These are phyloP conservation scores for Ommatoiulus sabulosus DNA, from an alignment of 2,888 invertebrate genomes.

Conservation along the genomic window DNA sequence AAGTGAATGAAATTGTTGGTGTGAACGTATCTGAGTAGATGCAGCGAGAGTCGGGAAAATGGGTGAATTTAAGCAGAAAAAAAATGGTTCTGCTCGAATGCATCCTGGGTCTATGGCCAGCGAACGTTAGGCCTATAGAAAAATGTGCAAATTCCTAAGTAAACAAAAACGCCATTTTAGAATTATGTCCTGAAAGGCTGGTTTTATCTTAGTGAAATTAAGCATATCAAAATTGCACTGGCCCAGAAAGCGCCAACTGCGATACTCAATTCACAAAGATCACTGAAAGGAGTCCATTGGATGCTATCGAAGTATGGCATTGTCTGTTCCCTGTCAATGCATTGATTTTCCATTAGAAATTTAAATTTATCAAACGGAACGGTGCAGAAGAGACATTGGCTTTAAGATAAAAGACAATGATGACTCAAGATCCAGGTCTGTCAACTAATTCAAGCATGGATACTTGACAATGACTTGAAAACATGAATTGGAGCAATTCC, in stretches of 20 bases:
- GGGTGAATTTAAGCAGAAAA: background rate
- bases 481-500: too few species aligned
- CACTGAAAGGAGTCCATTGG: background rate
- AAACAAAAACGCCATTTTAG: slow-evolving; percentile 6
- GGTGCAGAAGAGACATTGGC: background rate
- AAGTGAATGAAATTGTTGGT: slow-evolving; percentile 31
- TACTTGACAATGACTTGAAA: too few species aligned
- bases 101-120: slow-evolving; percentile 11
- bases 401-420: background rate
- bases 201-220: background rate
- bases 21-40: background rate
- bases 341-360: background rate
- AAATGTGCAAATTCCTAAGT: background rate
- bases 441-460: too few species aligned
- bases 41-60: background rate
- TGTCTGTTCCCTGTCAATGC: background rate
- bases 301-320: background rate
- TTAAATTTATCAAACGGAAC: background rate
- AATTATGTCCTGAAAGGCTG: background rate
- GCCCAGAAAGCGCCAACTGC: background rate
- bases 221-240: background rate
- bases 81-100: slow-evolving; percentile 42
- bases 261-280: background rate
- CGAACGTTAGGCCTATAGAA: background rate
- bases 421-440: too few species aligned